A percentile compares a stretch with the other conserved stretches of the same genome.
Evolutionary conservation across 2,113 vertebrate genomes (phyloP).

Genomic region (Callaeas wilsoni): DNA sequence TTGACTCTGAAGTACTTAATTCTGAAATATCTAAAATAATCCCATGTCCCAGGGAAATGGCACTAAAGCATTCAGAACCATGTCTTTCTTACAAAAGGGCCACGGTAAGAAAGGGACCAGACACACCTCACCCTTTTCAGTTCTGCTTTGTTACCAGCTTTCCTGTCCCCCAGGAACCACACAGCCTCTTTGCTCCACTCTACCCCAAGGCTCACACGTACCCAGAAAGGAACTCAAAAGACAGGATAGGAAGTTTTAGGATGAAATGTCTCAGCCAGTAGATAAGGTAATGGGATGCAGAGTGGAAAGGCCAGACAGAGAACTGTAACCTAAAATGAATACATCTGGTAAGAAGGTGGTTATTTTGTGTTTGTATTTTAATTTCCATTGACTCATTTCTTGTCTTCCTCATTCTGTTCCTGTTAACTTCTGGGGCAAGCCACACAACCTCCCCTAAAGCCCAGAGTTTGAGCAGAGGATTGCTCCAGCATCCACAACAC

Average conservation of each 20-base stretch:
- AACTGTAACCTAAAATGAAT: neutral
- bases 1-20: slow-evolving; percentile 23
- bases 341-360: neutral
- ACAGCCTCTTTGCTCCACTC: neutral
- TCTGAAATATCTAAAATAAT: slow-evolving; percentile 29
- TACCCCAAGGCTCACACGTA: neutral
- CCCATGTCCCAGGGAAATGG: neutral
- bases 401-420: neutral
- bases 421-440: neutral
- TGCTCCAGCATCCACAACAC: neutral
- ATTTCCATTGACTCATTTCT: neutral
- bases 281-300: neutral
- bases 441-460: neutral
- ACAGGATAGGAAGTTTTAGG: neutral
- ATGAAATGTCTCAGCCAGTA: neutral
- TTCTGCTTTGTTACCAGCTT: neutral
- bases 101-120: rapidly evolving
- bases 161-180: neutral
- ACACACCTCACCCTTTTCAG: neutral
- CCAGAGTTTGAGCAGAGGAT: neutral
- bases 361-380: neutral
- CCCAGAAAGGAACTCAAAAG: neutral
- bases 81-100: rapidly evolving
- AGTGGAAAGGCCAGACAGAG: neutral
- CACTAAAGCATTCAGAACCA: neutral